phyloP scores from a whole-genome alignment of 2,888 invertebrate species.

The Eurois occulta region DNA sequence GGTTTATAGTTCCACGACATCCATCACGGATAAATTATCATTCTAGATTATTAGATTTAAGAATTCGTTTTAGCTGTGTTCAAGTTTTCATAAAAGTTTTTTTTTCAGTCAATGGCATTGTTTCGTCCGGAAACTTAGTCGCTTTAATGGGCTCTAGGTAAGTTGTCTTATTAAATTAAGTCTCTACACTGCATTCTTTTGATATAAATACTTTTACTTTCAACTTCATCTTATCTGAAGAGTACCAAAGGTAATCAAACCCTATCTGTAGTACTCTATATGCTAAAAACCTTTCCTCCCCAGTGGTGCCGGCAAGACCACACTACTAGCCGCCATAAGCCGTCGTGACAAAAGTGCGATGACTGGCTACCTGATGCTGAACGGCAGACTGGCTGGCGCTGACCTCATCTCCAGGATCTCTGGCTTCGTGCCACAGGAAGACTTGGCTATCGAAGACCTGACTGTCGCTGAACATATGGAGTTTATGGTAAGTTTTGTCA shows the following conservation, averaged over 20 bases:
- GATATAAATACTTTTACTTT: neutral
- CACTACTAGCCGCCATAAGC: slow-evolving; percentile 93
- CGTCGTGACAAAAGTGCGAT: slow-evolving; percentile 92
- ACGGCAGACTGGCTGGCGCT: slow-evolving; percentile 92
- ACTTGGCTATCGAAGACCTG: slow-evolving; percentile 94
- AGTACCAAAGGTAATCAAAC: neutral
- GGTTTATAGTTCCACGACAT: neutral
- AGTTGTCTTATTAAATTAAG: slow-evolving; percentile 46
- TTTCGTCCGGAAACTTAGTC: slow-evolving; percentile 92
- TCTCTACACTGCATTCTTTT: neutral
- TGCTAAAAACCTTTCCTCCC: neutral
- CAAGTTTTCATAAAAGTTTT: slow-evolving; percentile 29
- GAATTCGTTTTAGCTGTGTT: neutral
- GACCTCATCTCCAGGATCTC: slow-evolving; percentile 94
- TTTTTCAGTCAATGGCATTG: slow-evolving; percentile 92
- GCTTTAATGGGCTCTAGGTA: slow-evolving; percentile 94
- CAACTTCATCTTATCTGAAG: neutral
- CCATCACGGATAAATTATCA: neutral
- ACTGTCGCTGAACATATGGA: slow-evolving; percentile 95
- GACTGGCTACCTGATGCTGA: slow-evolving; percentile 93
- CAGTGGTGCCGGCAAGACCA: slow-evolving; percentile 95
- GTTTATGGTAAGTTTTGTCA: slow-evolving; percentile 93
- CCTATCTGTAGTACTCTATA: neutral
- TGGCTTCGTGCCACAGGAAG: slow-evolving; percentile 96
- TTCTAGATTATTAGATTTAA: neutral